Base-by-base conservation (phyloP, 2,113 vertebrate genomes). In the Rousettus leschenaultii region DNA sequence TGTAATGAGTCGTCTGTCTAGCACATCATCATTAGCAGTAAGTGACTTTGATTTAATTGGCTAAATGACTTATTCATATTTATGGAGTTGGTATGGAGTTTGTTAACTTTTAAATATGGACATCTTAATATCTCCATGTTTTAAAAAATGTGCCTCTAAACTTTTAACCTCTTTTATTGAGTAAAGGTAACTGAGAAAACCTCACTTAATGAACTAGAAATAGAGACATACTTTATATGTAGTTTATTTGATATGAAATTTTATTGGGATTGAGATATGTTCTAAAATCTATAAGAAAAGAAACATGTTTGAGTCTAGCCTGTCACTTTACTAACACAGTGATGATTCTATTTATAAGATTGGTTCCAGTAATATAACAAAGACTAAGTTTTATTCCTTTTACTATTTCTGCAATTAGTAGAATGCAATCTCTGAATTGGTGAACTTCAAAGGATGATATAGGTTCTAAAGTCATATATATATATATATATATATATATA, bases 1-100 rank as follows among this genome's bases (percentile, higher is more conserved):
- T 26, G 33, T 97, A 12, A 97, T 99, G 97, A 98, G 98, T 89
- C 98, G 99, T 5, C 94, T 99, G 73, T 88, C 97, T 6, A 99
- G 99, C 97, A 99, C 99, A 5, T 98, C 99, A 0, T 99, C 99
- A 0, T 95, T 99, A 66, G 98, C 99, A 84, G 99, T 99, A 98
- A 99, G 99, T 98, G 68, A 33, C 55, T 33, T 33, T 43, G 70
- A 55, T 85, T 75, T 7, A 5, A 78, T 30, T 1, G 68, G 11
- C 40, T 68, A 0, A 30, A 40, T 7, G 5, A 48, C 91, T 35
- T 43, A 73, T 8, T 93, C 30, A 28, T 6, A 57, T 70, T 91
- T 89, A 28, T 65, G 6, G 43, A 43, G 35, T 73, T 92, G 35
- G 1, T 89, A 45, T 71, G 63, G 33, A 65, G 88, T 66, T 89